Evolutionary conservation across 2,797 vertebrate genomes (phyloP), one percentile per base, ranked within the genome.

Genomic region (Thamnophis elegans): DNA sequence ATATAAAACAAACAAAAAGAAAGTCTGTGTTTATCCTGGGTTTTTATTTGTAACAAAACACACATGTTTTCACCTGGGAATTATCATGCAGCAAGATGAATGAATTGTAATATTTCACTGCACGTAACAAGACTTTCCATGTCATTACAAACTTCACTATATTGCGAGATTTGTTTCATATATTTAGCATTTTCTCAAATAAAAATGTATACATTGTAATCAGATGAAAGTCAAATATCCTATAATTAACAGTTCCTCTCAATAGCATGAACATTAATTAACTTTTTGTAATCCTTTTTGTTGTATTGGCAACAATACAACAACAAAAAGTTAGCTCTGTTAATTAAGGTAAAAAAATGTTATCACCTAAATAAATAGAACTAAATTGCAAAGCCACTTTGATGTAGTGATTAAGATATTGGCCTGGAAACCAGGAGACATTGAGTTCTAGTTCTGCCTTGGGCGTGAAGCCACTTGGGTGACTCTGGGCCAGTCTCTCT

Each of bases 261-360:
- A 82, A 91, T 91, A 91, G 1, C 1, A 4, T 59, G 53, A 91
- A 90, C 89, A 89, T 73, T 93, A 12, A 68, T 1, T 89, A 20
- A 56, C 88, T 87, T 25, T 88, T 93, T 91, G 25, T 93, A 94
- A 90, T 0, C 1, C 0, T 92, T 92, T 92, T 89, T 91, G 55
- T 26, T 88, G 47, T 7, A 10, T 78, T 91, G 0, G 22, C 86
- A 59, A 6, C 26, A 62, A 62, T 62, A 62, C 60, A 62, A 62
- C 26, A 58, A 53, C 58, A 53, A n/a, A 85, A 32, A 56, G 13
- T 85, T 93, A 7, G n/a, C 20, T 0, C 92, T 89, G 59, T 78
- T 89, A 90, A 90, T 92, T 51, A 59, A 92, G 60, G 12, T 55
- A 89, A 89, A 89, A 51, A 56, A 90, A 32, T 51, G 36, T 0